A percentile compares a stretch with the other conserved stretches of the same genome.
Conservation (phyloP, 37 sponge, comb jelly and placozoan genomes). For the Chondrilla cf. caribensis region DNA sequence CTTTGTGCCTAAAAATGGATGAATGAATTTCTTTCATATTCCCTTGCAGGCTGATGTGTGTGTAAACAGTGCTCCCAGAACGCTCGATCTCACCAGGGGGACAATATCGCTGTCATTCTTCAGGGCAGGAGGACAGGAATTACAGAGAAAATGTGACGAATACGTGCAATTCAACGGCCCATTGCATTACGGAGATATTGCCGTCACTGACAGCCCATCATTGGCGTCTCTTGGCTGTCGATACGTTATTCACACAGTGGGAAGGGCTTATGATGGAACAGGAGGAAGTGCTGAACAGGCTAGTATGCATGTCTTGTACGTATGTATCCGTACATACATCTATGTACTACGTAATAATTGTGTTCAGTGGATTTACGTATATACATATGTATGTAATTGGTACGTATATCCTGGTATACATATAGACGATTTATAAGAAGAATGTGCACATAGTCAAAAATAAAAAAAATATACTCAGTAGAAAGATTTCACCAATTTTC, state of each 20-base stretch:
- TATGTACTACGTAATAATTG: too few relatives aligned
- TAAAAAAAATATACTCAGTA: too few relatives aligned
- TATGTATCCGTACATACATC: too few relatives aligned
- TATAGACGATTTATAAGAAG: too few relatives aligned
- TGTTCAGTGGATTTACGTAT: too few relatives aligned
- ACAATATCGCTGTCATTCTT: slow-evolving; percentile 35
- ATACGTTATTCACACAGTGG: slow-evolving; percentile 47
- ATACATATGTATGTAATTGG: too few relatives aligned
- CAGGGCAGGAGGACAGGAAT: slow-evolving; percentile 40
- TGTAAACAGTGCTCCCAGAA: slow-evolving; percentile 51
- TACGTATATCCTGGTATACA: too few relatives aligned
- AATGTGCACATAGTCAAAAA: too few relatives aligned
- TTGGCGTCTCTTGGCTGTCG: slow-evolving; percentile 40
- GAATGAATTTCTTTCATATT: too few relatives aligned
- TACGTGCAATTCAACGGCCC: slow-evolving; percentile 18
- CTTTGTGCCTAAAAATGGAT: too few relatives aligned
- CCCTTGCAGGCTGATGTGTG: slow-evolving; percentile 62
- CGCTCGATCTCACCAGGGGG: slow-evolving; percentile 45
- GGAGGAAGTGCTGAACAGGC: slow-evolving; percentile 39
- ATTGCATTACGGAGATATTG: slow-evolving; percentile 42
- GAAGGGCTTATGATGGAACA: slow-evolving; percentile 23
- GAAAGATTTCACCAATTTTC: too few relatives aligned
- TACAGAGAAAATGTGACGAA: slow-evolving; percentile 50
- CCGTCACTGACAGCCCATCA: slow-evolving; percentile 25
- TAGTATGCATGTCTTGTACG: too few relatives aligned